These are phyloP conservation scores for Melanotaenia duboulayi DNA, from an alignment of 2,113 vertebrate species.

Conservation along the genomic window DNA sequence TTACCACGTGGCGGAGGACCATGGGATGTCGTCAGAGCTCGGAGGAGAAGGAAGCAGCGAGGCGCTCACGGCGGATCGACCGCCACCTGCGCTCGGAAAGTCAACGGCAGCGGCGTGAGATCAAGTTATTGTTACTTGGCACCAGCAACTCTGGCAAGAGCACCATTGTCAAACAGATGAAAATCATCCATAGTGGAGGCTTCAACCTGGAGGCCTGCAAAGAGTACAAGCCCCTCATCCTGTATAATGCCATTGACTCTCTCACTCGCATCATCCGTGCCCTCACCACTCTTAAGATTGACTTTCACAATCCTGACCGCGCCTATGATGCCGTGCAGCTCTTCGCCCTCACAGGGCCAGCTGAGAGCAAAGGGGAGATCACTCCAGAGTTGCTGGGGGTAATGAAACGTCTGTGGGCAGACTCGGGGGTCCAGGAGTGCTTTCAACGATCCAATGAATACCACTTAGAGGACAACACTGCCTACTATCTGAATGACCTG, in stretches of 20 bases:
- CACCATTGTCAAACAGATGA: constrained; percentile 99
- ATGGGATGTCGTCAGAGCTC: constrained; percentile 99
- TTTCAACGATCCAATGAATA: constrained; percentile 98
- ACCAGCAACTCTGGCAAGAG: constrained; percentile 99
- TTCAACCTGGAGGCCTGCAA: constrained; percentile 98
- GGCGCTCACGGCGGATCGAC: constrained; percentile 97
- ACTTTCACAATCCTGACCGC: constrained; percentile 96
- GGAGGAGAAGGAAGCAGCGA: constrained; percentile 98
- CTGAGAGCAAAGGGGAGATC: constrained; percentile 98
- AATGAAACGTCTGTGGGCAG: constrained; percentile 96
- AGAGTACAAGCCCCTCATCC: constrained; percentile 97
- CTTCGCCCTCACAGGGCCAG: constrained; percentile 95
- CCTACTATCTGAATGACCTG: constrained; percentile 98
- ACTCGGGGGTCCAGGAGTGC: constrained; percentile 95
- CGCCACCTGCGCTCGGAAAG: constrained; percentile 98
- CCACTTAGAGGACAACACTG: constrained; percentile 98
- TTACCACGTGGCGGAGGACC: constrained; percentile 81
- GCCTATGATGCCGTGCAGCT: constrained; percentile 98
- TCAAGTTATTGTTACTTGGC: constrained; percentile 95
- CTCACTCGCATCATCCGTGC: constrained; percentile 98
- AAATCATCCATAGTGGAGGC: constrained; percentile 98
- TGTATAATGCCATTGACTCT: constrained; percentile 99
- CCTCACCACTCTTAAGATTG: constrained; percentile 94
- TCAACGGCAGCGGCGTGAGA: constrained; percentile 95
- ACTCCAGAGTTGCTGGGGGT: constrained; percentile 94